A percentile compares a stretch with the other conserved stretches of the same genome.
Evolutionary conservation across 2,113 vertebrate genomes (phyloP).

Genomic region (Colinus virginianus): DNA sequence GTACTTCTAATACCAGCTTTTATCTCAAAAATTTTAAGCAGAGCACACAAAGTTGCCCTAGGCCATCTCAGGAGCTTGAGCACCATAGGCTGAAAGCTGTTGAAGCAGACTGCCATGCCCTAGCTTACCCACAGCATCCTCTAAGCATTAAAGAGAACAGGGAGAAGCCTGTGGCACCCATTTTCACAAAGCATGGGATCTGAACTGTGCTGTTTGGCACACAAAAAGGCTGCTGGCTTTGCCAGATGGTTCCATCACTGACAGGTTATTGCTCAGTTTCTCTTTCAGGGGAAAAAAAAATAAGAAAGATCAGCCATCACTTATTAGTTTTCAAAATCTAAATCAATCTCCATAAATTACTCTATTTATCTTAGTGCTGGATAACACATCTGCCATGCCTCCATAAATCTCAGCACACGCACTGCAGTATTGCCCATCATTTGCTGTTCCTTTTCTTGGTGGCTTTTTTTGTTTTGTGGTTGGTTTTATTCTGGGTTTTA

Average conservation of each 20-base stretch:
- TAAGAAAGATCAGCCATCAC: background rate
- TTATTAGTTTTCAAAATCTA: constrained; percentile 52
- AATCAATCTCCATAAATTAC: constrained; percentile 53
- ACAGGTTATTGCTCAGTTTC: constrained; percentile 19
- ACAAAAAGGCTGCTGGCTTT: background rate
- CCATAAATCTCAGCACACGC: constrained; percentile 17
- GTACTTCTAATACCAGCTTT: background rate
- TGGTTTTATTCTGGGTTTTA: background rate
- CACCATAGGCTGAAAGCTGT: background rate
- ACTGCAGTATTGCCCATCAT: background rate
- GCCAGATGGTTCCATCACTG: constrained; percentile 33
- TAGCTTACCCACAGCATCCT: background rate
- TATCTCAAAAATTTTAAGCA: background rate
- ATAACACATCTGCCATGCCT: background rate
- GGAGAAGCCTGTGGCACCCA: background rate
- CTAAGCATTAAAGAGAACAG: background rate
- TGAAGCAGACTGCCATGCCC: constrained; percentile 14
- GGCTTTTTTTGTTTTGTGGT: background rate
- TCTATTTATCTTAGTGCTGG: constrained; percentile 10
- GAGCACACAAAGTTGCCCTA: background rate
- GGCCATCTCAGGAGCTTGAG: background rate
- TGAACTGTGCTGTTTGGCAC: background rate
- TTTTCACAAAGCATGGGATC: background rate
- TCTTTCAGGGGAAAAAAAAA: background rate
- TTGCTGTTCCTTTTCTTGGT: background rate